Conservation (phyloP, 2,888 invertebrate genomes). For the Tethea ocularis region DNA sequence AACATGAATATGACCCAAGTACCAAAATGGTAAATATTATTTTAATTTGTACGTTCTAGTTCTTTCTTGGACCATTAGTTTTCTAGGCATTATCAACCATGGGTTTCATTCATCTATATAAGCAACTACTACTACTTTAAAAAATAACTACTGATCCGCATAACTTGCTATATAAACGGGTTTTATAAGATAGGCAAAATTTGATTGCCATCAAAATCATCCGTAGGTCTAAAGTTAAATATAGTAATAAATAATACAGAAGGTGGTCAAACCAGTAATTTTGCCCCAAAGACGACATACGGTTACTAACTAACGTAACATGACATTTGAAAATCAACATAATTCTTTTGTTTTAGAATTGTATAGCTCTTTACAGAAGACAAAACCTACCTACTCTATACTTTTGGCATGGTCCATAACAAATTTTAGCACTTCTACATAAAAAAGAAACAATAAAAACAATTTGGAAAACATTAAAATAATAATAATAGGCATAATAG, state of each 20-base stretch:
- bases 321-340: not conserved
- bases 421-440: not conserved
- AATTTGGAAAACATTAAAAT: too few species aligned
- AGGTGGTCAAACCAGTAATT: not conserved
- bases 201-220: not conserved
- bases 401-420: too few species aligned
- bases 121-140: too few species aligned
- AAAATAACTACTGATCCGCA: not conserved
- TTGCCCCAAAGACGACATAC: constrained; percentile 1
- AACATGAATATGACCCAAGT: too few species aligned
- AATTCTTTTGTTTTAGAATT: not conserved
- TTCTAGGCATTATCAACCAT: too few species aligned
- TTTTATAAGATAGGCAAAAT: not conserved
- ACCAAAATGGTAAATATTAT: too few species aligned
- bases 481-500: too few species aligned
- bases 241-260: not conserved
- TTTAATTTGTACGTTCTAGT: too few species aligned
- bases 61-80: too few species aligned
- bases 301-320: not conserved
- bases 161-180: not conserved
- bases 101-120: too few species aligned
- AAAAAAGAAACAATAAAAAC: too few species aligned
- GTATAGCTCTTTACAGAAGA: not conserved
- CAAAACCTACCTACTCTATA: too few species aligned
- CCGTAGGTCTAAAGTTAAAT: not conserved